phyloP scores from a whole-genome alignment of 1,140 invertebrate species.

The Tenebrio molitor region DNA sequence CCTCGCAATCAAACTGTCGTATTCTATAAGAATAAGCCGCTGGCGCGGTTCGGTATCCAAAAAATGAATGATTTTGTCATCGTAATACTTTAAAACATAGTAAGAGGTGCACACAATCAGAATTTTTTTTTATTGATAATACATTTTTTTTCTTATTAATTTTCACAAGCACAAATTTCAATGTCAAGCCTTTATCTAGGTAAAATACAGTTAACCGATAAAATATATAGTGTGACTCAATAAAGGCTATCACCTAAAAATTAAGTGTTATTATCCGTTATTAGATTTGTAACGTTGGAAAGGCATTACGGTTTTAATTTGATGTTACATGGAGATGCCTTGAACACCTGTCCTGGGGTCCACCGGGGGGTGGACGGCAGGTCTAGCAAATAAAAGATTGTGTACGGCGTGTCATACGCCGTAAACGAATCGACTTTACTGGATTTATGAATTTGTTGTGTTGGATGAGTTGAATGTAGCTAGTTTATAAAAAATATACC shows the following conservation, averaged over 20 bases:
- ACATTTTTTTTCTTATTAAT: constrained; percentile 15
- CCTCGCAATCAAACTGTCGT: constrained; percentile 15
- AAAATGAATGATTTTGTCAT: constrained; percentile 42
- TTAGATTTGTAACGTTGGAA: constrained; percentile 16
- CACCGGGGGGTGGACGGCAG: not conserved
- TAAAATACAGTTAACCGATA: constrained; percentile 14
- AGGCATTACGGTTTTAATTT: constrained; percentile 34
- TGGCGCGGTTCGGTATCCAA: constrained; percentile 3
- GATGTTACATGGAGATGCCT: constrained; percentile 18
- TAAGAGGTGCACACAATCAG: constrained; percentile 28
- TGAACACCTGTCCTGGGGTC: no score
- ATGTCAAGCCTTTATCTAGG: constrained; percentile 26
- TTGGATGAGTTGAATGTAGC: constrained; percentile 8
- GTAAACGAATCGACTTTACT: not conserved
- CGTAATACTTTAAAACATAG: constrained; percentile 24
- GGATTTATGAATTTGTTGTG: constrained; percentile 16
- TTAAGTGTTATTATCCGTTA: constrained; percentile 35
- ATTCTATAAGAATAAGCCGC: constrained; percentile 44
- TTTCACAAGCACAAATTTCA: constrained; percentile 1
- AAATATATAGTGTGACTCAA: constrained; percentile 26
- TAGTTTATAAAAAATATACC: constrained; percentile 33
- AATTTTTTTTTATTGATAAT: constrained; percentile 6
- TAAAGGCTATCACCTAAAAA: constrained; percentile 33
- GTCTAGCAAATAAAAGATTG: no score
- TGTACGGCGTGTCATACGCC: no score